A percentile compares a stretch with the other conserved stretches of the same genome.
Conservation (phyloP, 2,797 vertebrate genomes). For the Centropyge bicolor region DNA sequence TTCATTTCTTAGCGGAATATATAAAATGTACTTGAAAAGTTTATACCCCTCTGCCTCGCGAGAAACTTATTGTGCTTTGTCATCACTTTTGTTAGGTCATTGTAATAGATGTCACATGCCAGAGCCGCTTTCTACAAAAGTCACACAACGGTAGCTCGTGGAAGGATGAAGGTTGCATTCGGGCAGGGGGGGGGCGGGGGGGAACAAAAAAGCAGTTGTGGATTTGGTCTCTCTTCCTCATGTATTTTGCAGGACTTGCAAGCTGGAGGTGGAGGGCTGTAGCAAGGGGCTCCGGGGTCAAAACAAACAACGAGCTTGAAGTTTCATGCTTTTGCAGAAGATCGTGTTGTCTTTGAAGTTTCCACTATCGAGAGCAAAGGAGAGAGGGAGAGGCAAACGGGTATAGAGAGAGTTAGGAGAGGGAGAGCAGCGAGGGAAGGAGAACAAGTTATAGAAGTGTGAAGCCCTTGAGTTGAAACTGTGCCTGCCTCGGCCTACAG, state of each 20-base stretch:
- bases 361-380: conserved; percentile 69
- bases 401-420: conserved; percentile 63
- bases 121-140: conserved; percentile 47
- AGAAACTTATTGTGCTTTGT: conserved; percentile 42
- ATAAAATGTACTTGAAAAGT: conserved; percentile 48
- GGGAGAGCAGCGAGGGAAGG: conserved; percentile 72
- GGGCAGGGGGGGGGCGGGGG: neutral
- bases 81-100: conserved; percentile 56
- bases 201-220: conserved; percentile 18
- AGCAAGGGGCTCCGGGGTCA: conserved; percentile 72
- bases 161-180: conserved; percentile 38
- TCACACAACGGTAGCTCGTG: conserved; percentile 40
- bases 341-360: conserved; percentile 77
- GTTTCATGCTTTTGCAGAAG: conserved; percentile 76
- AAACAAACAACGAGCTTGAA: conserved; percentile 75
- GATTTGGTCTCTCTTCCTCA: conserved; percentile 53
- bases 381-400: conserved; percentile 65
- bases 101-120: conserved; percentile 35
- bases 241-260: conserved; percentile 68
- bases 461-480: conserved; percentile 82
- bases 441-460: conserved; percentile 74
- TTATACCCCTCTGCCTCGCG: conserved; percentile 23
- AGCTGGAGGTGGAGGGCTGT: conserved; percentile 56
- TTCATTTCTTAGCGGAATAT: conserved; percentile 43
- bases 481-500: conserved; percentile 79